These are phyloP conservation scores for Sebastes dallii DNA, from an alignment of 2,797 vertebrate genomes.

Conservation along the genomic window DNA sequence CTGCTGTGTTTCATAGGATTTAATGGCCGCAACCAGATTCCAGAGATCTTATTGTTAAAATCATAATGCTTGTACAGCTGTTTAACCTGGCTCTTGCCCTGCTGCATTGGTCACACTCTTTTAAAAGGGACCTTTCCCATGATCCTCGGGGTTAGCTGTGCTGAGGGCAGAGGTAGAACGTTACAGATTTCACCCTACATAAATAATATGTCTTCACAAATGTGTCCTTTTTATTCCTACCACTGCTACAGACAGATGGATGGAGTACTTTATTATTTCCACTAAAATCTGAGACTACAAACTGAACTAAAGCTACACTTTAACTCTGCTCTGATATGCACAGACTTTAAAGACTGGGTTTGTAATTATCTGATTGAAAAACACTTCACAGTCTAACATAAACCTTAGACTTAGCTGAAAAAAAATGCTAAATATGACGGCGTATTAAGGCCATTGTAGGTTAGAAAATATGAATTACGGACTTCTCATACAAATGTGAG, in stretches of 20 bases:
- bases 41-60: conserved; percentile 64
- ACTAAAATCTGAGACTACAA: not conserved
- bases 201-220: not conserved
- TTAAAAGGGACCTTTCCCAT: conserved; percentile 65
- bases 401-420: not conserved
- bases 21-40: conserved; percentile 49
- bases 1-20: conserved; percentile 47
- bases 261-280: not conserved
- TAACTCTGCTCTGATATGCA: not conserved
- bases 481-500: too few species aligned
- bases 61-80: conserved; percentile 70
- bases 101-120: conserved; percentile 60
- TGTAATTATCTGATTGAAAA: not conserved
- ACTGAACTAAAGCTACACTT: not conserved
- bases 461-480: too few species aligned
- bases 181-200: not conserved
- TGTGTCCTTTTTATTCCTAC: not conserved
- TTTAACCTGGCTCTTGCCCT: conserved; percentile 54
- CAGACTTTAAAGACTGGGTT: not conserved
- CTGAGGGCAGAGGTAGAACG: conserved; percentile 20
- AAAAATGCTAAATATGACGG: not conserved
- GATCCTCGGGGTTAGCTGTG: conserved; percentile 40
- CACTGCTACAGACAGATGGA: not conserved
- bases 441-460: not conserved
- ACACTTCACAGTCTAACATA: not conserved